Percentiles rank a stretch among this genome's conserved stretches.
phyloP scores from a whole-genome alignment of 2,888 invertebrate species.

The Sthenelais limicola region DNA sequence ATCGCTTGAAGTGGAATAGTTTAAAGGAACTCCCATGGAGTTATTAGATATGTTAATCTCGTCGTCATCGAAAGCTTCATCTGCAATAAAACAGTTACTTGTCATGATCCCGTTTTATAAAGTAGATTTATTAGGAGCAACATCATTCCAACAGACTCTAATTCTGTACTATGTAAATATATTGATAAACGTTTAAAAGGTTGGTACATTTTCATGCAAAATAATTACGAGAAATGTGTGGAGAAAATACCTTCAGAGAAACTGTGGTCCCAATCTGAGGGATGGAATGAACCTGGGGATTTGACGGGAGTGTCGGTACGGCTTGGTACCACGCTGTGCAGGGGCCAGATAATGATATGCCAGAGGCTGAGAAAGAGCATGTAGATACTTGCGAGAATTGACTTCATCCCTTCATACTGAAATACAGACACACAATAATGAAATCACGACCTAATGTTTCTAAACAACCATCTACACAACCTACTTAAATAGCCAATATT shows the following conservation, averaged over 20 bases:
- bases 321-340: constrained; percentile 44
- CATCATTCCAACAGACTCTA: too few species aligned
- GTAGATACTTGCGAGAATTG: neutral
- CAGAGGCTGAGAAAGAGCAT: constrained; percentile 17
- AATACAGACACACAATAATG: too few species aligned
- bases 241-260: constrained; percentile 62
- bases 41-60: constrained; percentile 63
- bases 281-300: constrained; percentile 25
- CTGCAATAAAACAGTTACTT: constrained; percentile 52
- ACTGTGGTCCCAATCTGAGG: constrained; percentile 59
- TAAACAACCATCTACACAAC: too few species aligned
- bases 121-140: too few species aligned
- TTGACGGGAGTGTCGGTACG: constrained; percentile 14
- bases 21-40: constrained; percentile 63
- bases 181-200: too few species aligned
- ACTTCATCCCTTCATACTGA: neutral
- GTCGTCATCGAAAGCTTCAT: constrained; percentile 58
- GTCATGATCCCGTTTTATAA: too few species aligned
- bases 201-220: too few species aligned
- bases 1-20: constrained; percentile 61
- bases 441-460: too few species aligned
- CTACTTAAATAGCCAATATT: too few species aligned
- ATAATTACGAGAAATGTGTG: too few species aligned
- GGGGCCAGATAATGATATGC: constrained; percentile 44
- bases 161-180: too few species aligned